phyloP scores from a whole-genome alignment of 2,888 invertebrate genomes.

The Diarsia rubi region DNA sequence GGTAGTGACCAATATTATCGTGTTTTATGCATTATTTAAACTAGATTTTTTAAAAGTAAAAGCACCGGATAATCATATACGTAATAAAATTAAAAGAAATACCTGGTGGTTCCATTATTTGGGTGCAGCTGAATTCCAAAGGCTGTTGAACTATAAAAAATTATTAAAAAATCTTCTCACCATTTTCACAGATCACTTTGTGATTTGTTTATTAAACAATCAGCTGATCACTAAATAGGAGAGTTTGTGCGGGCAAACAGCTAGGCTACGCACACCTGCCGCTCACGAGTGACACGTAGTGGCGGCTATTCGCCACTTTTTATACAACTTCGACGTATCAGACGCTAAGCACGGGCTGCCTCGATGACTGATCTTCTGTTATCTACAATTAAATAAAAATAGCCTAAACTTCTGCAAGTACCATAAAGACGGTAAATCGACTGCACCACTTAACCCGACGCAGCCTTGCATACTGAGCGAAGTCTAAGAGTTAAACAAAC shows the following conservation, averaged over 20 bases:
- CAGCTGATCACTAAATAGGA: slow-evolving; percentile 36
- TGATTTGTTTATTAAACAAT: slow-evolving; percentile 42
- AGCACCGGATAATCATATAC: not conserved
- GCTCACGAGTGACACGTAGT: slow-evolving; percentile 71
- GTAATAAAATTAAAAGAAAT: not conserved
- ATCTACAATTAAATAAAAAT: slow-evolving; percentile 61
- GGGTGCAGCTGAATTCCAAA: slow-evolving; percentile 35
- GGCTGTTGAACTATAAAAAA: slow-evolving; percentile 29
- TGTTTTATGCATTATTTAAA: not conserved
- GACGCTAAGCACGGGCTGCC: slow-evolving; percentile 48
- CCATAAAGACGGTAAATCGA: slow-evolving; percentile 13
- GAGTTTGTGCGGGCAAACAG: slow-evolving; percentile 35
- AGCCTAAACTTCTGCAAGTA: slow-evolving; percentile 13
- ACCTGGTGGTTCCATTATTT: slow-evolving; percentile 35
- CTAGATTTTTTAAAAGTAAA: not conserved
- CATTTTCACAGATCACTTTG: slow-evolving; percentile 59
- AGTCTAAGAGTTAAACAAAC: slow-evolving; percentile 27
- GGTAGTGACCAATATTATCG: not conserved
- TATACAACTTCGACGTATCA: slow-evolving; percentile 75
- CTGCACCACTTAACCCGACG: slow-evolving; percentile 29
- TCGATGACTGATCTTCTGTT: slow-evolving; percentile 65
- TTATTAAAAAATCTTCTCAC: slow-evolving; percentile 56
- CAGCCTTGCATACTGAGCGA: slow-evolving; percentile 53
- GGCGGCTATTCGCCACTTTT: slow-evolving; percentile 70
- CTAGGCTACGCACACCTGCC: slow-evolving; percentile 66